A percentile compares a stretch with the other conserved stretches of the same genome.
Conservation (phyloP, 2,113 vertebrate genomes). For the Micronycteris hirsuta region DNA sequence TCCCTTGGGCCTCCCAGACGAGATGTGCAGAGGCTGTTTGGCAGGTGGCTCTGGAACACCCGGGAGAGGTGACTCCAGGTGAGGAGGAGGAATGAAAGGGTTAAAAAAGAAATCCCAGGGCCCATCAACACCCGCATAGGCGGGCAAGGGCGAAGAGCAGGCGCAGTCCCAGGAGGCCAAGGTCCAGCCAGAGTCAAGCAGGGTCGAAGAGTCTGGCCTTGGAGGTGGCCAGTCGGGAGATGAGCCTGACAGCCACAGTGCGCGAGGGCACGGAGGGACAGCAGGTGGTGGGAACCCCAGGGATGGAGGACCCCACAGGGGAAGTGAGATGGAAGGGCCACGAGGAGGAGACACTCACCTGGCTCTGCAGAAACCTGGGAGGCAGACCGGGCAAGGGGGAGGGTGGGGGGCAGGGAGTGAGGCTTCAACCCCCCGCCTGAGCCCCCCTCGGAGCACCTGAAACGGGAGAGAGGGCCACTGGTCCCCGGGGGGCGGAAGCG, state of each 20-base stretch:
- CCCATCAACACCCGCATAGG: rapidly evolving
- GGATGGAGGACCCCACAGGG: no score
- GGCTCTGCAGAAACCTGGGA: background rate
- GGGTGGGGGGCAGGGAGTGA: background rate
- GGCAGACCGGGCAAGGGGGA: background rate
- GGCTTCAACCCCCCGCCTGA: background rate
- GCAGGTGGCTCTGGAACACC: background rate
- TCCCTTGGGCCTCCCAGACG: rapidly evolving
- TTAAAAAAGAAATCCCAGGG: background rate
- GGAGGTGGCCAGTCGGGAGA: rapidly evolving
- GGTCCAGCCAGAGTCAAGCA: background rate
- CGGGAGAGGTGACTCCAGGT: background rate
- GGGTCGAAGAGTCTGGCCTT: background rate
- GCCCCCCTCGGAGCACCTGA: background rate
- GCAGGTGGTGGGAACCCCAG: background rate
- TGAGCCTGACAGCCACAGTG: rapidly evolving
- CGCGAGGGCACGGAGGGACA: rapidly evolving
- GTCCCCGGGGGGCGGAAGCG: background rate
- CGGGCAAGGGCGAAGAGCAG: rapidly evolving
- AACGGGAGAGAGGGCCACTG: background rate
- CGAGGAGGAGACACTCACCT: rapidly evolving
- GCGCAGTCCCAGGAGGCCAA: background rate
- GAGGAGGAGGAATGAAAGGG: background rate
- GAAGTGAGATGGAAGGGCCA: rapidly evolving
- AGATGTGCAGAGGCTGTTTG: background rate